These are phyloP conservation scores for Cheirogaleus medius DNA, from an alignment of 2,113 vertebrate species.

Conservation along the genomic window DNA sequence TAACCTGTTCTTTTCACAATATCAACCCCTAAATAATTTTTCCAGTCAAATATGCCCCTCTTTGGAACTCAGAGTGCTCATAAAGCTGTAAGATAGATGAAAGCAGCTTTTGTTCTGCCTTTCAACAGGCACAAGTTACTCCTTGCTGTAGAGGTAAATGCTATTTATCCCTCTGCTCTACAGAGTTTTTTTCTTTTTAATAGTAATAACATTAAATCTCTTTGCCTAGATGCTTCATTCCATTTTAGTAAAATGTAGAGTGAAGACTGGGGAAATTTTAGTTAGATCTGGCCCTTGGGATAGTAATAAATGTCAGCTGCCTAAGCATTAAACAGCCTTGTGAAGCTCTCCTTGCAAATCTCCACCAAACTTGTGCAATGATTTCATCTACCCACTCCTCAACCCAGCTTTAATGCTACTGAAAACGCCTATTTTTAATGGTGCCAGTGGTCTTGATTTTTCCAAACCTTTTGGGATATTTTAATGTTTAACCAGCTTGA, in stretches of 20 bases:
- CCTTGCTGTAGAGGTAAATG: background rate
- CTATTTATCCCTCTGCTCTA: background rate
- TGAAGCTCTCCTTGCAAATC: background rate
- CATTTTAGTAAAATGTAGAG: conserved; percentile 36
- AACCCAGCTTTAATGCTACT: background rate
- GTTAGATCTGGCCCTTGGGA: conserved; percentile 52
- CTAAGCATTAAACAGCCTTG: conserved; percentile 31
- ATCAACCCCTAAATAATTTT: background rate
- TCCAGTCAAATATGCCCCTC: background rate
- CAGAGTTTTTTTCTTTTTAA: background rate
- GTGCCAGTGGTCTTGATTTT: background rate
- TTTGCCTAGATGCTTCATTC: background rate
- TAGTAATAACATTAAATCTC: conserved; percentile 29
- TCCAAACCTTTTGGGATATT: background rate
- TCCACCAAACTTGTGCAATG: background rate
- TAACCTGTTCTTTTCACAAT: background rate
- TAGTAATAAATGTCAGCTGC: conserved; percentile 51
- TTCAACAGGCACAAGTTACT: background rate
- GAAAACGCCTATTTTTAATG: conserved; percentile 28
- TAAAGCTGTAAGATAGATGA: background rate
- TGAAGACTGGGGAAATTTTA: conserved; percentile 48
- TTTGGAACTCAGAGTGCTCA: background rate
- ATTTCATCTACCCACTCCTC: background rate
- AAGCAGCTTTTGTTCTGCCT: accelerated
- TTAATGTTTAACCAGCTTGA: conserved; percentile 13